These are phyloP conservation scores for Patiria pectinifera DNA, from an alignment of 53 echinoderm and acorn worm genomes.

Conservation along the genomic window DNA sequence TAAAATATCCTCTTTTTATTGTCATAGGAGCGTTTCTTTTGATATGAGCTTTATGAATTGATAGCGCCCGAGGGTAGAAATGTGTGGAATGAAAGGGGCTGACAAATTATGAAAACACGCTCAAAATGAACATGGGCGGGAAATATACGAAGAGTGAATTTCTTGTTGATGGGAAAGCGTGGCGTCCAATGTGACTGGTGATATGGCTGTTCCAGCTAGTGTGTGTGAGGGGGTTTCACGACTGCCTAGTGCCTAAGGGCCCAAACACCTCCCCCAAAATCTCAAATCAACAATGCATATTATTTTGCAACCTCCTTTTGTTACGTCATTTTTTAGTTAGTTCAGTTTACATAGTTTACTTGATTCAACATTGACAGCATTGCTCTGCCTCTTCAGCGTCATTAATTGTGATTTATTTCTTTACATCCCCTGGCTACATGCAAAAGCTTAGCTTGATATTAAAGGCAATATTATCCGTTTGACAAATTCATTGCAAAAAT, in stretches of 20 bases:
- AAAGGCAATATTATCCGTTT: too few species aligned
- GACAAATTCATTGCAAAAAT: too few species aligned
- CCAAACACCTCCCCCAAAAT: not conserved
- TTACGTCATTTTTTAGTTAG: too few species aligned
- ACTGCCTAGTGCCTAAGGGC: not conserved
- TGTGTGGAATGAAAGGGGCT: slow-evolving; percentile 1
- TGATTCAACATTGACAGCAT: too few species aligned
- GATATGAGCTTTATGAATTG: slow-evolving; percentile 38
- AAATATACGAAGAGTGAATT: not conserved
- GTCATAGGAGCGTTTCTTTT: slow-evolving; percentile 31
- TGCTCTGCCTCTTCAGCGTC: too few species aligned
- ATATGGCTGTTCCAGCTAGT: not conserved
- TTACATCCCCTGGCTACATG: too few species aligned
- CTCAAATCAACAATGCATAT: not conserved
- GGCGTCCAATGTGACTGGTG: not conserved
- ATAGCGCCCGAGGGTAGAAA: slow-evolving; percentile 33
- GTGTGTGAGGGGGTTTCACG: not conserved
- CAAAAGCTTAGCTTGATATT: too few species aligned
- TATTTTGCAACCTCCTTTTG: too few species aligned
- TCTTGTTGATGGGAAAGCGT: not conserved
- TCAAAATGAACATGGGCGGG: slow-evolving; percentile 6
- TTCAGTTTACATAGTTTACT: too few species aligned
- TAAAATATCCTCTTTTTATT: slow-evolving; percentile 17
- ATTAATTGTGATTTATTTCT: too few species aligned
- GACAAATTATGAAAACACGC: slow-evolving; percentile 50